These are phyloP conservation scores for Dyspetes luteomarginatus DNA, from an alignment of 2,888 invertebrate genomes.

Conservation along the genomic window DNA sequence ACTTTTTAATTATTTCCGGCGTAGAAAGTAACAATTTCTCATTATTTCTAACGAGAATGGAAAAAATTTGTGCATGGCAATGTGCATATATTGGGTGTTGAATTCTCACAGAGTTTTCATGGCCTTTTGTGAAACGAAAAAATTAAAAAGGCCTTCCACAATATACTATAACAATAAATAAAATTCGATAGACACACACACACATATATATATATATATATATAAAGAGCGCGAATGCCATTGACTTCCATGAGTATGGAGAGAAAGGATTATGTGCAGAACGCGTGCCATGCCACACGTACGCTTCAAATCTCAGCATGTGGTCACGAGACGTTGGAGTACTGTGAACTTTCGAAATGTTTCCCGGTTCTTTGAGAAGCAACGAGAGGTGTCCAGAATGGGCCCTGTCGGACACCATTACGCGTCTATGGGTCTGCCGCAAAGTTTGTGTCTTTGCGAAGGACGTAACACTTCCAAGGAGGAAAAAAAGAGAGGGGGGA, in stretches of 20 bases:
- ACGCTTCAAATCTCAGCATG: conserved; percentile 17
- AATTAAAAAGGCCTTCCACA: conserved; percentile 3
- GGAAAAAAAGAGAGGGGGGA: background rate
- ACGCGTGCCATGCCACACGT: conserved; percentile 38
- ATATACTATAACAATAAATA: background rate
- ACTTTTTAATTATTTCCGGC: too few species aligned
- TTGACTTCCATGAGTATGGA: conserved; percentile 35
- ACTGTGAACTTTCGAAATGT: conserved; percentile 33
- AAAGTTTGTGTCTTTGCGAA: conserved; percentile 5
- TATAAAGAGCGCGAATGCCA: conserved; percentile 9
- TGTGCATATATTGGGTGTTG: background rate
- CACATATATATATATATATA: background rate
- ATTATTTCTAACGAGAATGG: background rate
- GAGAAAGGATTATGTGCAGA: conserved; percentile 45
- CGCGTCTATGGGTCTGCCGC: conserved; percentile 1
- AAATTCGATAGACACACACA: background rate
- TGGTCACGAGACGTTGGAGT: conserved; percentile 7
- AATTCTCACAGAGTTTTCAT: background rate
- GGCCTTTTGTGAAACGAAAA: conserved; percentile 8
- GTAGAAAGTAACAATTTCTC: too few species aligned
- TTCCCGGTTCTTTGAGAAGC: background rate
- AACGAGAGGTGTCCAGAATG: background rate
- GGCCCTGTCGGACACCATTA: background rate
- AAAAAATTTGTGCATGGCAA: background rate
- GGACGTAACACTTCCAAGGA: conserved; percentile 10